Evolutionary conservation across 2,113 vertebrate species (phyloP), one percentile per base, ranked within the genome.

Genomic region (Pomatorhinus ruficollis): DNA sequence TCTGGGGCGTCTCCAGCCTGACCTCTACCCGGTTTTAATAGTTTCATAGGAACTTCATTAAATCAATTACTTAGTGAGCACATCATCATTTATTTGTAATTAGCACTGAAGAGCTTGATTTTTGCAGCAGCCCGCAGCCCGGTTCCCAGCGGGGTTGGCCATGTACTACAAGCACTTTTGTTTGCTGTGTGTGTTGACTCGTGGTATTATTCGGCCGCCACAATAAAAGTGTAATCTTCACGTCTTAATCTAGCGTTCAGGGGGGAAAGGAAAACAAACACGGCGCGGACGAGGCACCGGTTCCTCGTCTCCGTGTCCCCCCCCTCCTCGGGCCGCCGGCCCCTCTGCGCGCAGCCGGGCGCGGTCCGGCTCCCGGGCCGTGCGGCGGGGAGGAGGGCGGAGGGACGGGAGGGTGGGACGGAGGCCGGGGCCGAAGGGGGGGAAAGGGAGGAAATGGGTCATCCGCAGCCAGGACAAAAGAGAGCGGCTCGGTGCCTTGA

Each of bases 41-140:
- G 98, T 99, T 99, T 98, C 98, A 98, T 98, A 98, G 98, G 98
- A 99, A 98, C 98, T 98, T 99, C 98, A 99, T 99, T 99, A 99
- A 99, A 99, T 99, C 98, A 99, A 99, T 99, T 99, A 99, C 98
- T 98, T 97, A 96, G 95, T 97, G 98, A 98, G 98, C 98, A 98
- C 98, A 98, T 98, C 98, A 98, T 97, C 94, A 98, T 98, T 98
- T 98, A 98, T 98, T 98, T 98, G 98, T 97, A 98, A 98, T 98
- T 98, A 98, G 98, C 98, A 97, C 97, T 95, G 95, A 98, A 98
- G 97, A 97, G 96, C 93, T 97, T 92, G 94, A 92, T 98, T 97
- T 97, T 97, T 97, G 95, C 95, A 96, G 97, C 94, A 97, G 96
- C 90, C 93, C 91, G 95, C 92, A 93, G 97, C 96, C 93, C 93